Conservation (phyloP, 2,113 vertebrate genomes). For the Daboia siamensis region DNA sequence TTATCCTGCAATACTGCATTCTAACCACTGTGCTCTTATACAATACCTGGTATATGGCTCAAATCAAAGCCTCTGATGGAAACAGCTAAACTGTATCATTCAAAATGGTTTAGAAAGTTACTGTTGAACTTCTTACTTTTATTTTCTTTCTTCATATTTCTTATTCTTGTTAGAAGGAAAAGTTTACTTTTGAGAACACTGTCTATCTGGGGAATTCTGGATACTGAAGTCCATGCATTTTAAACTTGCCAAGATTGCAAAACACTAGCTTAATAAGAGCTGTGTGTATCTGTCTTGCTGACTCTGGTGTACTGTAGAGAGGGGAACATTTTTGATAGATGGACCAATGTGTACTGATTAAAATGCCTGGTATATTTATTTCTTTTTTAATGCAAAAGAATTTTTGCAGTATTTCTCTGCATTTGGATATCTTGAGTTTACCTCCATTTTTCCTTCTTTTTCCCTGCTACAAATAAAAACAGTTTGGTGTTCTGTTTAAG, state of each 20-base stretch:
- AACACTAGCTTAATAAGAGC: neutral
- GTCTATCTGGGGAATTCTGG: neutral
- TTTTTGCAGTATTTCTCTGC: neutral
- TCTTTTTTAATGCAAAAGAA: neutral
- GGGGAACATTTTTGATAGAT: neutral
- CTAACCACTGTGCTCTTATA: too few species aligned
- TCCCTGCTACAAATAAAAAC: neutral
- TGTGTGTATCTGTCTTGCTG: neutral
- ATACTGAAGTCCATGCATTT: too few species aligned
- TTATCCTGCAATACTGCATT: too few species aligned
- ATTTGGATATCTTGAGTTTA: neutral
- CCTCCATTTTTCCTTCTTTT: neutral
- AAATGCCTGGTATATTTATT: neutral
- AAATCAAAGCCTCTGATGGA: neutral
- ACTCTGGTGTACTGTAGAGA: neutral
- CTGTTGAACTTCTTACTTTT: neutral
- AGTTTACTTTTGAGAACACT: neutral
- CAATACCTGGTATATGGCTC: constrained; percentile 40
- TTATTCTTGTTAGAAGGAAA: neutral
- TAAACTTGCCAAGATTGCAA: too few species aligned
- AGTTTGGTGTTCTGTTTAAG: neutral
- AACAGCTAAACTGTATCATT: neutral
- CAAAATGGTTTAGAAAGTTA: neutral
- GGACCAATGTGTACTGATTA: neutral
- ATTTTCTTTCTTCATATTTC: neutral